phyloP scores from a whole-genome alignment of 2,888 invertebrate species.

The Dasysyrphus albostriatus region DNA sequence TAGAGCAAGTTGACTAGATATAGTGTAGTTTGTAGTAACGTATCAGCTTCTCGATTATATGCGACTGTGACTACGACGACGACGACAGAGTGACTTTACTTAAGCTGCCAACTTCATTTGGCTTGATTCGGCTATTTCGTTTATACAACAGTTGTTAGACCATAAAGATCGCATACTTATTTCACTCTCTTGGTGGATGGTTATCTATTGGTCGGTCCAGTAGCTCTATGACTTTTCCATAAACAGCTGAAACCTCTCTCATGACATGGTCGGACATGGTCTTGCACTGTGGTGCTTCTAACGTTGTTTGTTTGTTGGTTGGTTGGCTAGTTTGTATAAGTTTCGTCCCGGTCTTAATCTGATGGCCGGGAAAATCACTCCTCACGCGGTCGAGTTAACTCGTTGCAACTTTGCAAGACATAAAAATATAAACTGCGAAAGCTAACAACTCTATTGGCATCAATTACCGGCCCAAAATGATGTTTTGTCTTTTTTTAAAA shows the following conservation, averaged over 20 bases:
- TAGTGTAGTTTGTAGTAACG: constrained; percentile 11
- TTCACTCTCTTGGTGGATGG: constrained; percentile 29
- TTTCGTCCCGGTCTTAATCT: constrained; percentile 65
- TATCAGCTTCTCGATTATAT: constrained; percentile 40
- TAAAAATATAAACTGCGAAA: constrained; percentile 45
- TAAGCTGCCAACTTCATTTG: constrained; percentile 72
- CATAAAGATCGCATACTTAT: constrained; percentile 71
- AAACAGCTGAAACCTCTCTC: constrained; percentile 69
- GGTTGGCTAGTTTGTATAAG: constrained; percentile 10
- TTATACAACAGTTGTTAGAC: constrained; percentile 62
- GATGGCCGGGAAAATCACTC: constrained; percentile 43
- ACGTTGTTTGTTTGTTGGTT: constrained; percentile 7
- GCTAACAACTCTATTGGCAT: constrained; percentile 76
- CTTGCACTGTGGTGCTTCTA: constrained; percentile 44
- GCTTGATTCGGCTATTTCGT: constrained; percentile 58
- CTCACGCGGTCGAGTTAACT: not conserved
- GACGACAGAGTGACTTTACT: constrained; percentile 57
- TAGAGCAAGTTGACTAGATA: not conserved
- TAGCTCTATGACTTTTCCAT: constrained; percentile 52
- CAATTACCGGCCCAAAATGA: constrained; percentile 68
- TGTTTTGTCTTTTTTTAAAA: constrained; percentile 31
- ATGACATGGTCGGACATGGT: constrained; percentile 74
- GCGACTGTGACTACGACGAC: not conserved
- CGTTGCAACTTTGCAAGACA: not conserved
- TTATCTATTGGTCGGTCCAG: constrained; percentile 22